These are phyloP conservation scores for Drosophila persimilis DNA, from an alignment of 1,140 invertebrate genomes.

Conservation along the genomic window DNA sequence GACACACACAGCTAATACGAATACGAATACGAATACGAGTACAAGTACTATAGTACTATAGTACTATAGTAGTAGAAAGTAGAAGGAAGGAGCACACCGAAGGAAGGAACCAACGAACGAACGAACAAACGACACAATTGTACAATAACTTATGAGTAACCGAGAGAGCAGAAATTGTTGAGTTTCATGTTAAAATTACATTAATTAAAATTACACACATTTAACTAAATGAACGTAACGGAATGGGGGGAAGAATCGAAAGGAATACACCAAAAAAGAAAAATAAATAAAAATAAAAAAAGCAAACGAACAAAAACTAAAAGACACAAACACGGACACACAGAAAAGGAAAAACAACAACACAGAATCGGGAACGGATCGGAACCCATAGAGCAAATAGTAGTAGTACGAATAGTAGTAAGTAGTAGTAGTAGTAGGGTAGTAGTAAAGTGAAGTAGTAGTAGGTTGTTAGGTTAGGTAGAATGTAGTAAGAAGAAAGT, in stretches of 20 bases:
- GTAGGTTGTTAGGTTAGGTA: conserved; percentile 69
- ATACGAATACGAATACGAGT: too few relatives aligned
- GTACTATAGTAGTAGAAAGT: conserved; percentile 24
- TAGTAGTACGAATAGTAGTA: conserved; percentile 68
- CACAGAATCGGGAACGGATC: conserved; percentile 70
- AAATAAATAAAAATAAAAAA: conserved; percentile 9
- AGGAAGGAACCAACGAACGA: conserved; percentile 44
- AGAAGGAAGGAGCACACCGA: conserved; percentile 53
- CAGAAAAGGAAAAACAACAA: conserved; percentile 69
- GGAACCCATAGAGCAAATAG: conserved; percentile 79
- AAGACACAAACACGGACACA: conserved; percentile 75
- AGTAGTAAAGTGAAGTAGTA: conserved; percentile 61
- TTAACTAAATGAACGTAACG: conserved; percentile 22
- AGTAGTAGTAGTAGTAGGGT: conserved; percentile 55
- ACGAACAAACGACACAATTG: conserved; percentile 55
- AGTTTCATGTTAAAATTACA: conserved; percentile 82
- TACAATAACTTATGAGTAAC: conserved; percentile 65
- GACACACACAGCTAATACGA: conserved; percentile 52
- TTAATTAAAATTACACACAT: conserved; percentile 77
- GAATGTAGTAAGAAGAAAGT: conserved; percentile 80
- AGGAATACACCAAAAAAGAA: conserved; percentile 27
- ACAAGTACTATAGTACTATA: too few relatives aligned
- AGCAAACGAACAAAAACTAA: conserved; percentile 41
- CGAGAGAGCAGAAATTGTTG: conserved; percentile 80
- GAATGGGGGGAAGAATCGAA: conserved; percentile 22